Percentiles rank a stretch among this genome's conserved stretches.
Conservation (phyloP, 2,797 vertebrate genomes). For the Philypnodon macrostomus region DNA sequence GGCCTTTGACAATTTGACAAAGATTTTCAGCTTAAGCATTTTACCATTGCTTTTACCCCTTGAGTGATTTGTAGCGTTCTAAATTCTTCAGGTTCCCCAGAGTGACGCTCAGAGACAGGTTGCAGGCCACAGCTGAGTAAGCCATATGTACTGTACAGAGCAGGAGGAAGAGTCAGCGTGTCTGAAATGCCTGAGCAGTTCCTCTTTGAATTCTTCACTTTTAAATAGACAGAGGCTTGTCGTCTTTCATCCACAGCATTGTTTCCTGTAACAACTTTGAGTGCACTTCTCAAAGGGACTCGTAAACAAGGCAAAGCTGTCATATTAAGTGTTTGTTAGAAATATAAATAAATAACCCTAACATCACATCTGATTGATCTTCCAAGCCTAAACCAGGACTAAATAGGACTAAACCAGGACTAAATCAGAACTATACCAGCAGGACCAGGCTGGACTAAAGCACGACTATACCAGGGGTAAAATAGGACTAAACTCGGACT, state of each 20-base stretch:
- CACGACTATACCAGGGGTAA: too few relatives aligned
- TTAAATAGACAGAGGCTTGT: slow-evolving; percentile 68
- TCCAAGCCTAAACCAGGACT: too few relatives aligned
- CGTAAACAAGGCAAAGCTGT: background rate
- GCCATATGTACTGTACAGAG: slow-evolving; percentile 37
- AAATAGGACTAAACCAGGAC: too few relatives aligned
- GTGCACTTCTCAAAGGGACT: background rate
- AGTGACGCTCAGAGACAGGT: slow-evolving; percentile 45
- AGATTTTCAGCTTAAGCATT: too few relatives aligned
- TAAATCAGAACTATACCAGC: too few relatives aligned
- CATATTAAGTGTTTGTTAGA: background rate
- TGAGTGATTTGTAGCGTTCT: background rate
- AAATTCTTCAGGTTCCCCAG: slow-evolving; percentile 37
- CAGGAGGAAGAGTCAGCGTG: slow-evolving; percentile 46
- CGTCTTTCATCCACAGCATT: slow-evolving; percentile 26
- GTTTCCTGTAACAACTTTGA: slow-evolving; percentile 18
- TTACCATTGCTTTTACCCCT: too few relatives aligned
- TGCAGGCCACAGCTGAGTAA: slow-evolving; percentile 35
- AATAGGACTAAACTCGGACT: too few relatives aligned
- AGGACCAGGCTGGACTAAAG: too few relatives aligned
- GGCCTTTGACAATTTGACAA: too few relatives aligned
- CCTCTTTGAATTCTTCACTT: slow-evolving; percentile 68
- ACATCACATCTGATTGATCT: too few relatives aligned
- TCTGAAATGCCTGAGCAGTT: slow-evolving; percentile 62
- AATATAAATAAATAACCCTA: too few relatives aligned